Conservation (phyloP, 2,797 vertebrate genomes). For the Myoxocephalus aenaeus region DNA sequence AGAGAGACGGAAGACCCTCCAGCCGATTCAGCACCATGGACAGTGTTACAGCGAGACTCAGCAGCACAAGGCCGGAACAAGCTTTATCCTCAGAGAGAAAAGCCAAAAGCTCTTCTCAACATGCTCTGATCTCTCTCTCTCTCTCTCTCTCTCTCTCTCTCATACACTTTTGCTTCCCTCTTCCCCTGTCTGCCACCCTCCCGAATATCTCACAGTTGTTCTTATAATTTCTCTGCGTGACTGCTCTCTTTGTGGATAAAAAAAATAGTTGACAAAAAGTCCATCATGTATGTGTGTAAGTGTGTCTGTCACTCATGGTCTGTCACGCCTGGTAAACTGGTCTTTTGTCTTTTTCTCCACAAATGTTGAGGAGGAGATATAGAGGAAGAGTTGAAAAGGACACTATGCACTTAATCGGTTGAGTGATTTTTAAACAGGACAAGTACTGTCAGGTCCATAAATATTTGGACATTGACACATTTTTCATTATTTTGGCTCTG, state of each 20-base stretch:
- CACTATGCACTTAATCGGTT: constrained; percentile 11
- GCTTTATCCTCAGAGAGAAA: constrained; percentile 77
- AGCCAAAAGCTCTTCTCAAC: constrained; percentile 76
- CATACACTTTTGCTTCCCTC: constrained; percentile 13
- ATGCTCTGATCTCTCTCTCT: constrained; percentile 71
- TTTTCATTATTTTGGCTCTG: too few species aligned
- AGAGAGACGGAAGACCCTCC: constrained; percentile 51
- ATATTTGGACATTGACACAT: too few species aligned
- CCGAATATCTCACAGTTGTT: constrained; percentile 30
- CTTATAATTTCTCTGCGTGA: constrained; percentile 30
- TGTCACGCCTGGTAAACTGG: background rate
- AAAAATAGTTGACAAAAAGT: constrained; percentile 28
- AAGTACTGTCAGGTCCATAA: too few species aligned
- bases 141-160: constrained; percentile 41
- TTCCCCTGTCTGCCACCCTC: constrained; percentile 17
- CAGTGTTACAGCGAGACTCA: constrained; percentile 61
- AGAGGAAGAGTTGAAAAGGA: constrained; percentile 41
- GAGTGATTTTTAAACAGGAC: constrained; percentile 33
- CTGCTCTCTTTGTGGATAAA: constrained; percentile 36
- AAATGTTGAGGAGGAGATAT: constrained; percentile 9
- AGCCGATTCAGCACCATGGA: constrained; percentile 77
- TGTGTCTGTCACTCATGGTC: background rate
- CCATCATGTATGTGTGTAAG: background rate
- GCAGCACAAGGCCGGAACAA: constrained; percentile 73
- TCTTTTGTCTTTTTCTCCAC: background rate